Conservation (phyloP, 2,113 vertebrate genomes). For the Promerops cafer region DNA sequence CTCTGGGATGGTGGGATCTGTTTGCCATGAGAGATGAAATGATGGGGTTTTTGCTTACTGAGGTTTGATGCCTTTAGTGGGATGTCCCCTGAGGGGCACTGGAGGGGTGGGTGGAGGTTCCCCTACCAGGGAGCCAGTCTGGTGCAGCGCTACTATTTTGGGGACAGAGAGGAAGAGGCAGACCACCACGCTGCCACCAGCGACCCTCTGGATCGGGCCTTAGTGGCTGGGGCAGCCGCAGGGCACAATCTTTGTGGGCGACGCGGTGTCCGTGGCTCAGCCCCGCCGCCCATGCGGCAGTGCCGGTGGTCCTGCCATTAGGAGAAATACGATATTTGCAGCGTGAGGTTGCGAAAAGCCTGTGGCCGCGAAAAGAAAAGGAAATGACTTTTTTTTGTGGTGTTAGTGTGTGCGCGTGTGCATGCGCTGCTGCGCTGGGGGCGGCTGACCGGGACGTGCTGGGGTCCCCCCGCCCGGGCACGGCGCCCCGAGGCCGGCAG, state of each 20-base stretch:
- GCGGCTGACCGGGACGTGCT: background rate
- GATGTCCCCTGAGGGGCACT: background rate
- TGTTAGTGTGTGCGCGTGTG: background rate
- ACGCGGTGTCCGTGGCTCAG: fast-evolving
- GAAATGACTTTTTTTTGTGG: constrained; percentile 17
- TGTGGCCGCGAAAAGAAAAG: background rate
- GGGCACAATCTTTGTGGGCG: fast-evolving
- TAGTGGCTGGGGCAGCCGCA: background rate
- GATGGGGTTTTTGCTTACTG: background rate
- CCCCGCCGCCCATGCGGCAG: fast-evolving
- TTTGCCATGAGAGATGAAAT: fast-evolving
- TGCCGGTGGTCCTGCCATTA: background rate
- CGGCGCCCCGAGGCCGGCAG: fast-evolving
- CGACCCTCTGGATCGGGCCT: background rate
- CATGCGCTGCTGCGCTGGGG: background rate
- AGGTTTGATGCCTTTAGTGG: background rate
- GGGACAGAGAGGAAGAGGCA: background rate
- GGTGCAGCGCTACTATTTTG: fast-evolving
- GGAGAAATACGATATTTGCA: background rate
- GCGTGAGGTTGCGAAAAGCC: background rate
- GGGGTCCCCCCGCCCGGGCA: background rate
- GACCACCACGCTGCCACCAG: fast-evolving
- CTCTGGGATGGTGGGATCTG: background rate
- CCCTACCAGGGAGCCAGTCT: background rate
- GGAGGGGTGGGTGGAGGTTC: background rate